Base-by-base conservation (phyloP, 2,797 vertebrate genomes). In the Gallirallus australis region DNA sequence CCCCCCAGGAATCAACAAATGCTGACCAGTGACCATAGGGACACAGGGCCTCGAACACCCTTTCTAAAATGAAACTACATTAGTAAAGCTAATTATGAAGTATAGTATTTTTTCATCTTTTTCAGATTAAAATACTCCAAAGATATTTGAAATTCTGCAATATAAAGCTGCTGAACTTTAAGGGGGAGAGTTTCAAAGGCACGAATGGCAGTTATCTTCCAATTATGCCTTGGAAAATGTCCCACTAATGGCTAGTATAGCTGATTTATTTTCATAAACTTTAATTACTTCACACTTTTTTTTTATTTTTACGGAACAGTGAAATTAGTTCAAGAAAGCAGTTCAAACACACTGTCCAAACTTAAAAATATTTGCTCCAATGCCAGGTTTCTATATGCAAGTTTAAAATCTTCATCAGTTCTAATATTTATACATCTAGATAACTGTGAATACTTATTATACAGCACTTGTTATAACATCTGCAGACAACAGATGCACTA, bases 211-310 rank as follows among this genome's bases (percentile, higher is more conserved):
- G 83, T 96, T 96, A 92, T 78, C 68, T 96, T 92, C 81, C 88
- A 96, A 90, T 95, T 96, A 94, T 60, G 83, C 57, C 89, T 85
- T 69, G 47, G 86, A 95, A 96, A 93, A 94, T 72, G 61, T 92
- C 82, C 94, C 90, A 65, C 88, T 94, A 90, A 95, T 89, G 83
- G 92, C 90, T 89, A 95, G 90, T 95, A 91, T 2, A 89, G 33
- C 48, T 95, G 96, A 96, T 95, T 94, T 96, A 94, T 93, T 95
- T 96, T 96, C 90, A 95, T 96, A 94, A 93, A 86, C 78, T 93
- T 96, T 94, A 96, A 97, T 95, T 96, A 96, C 83, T 89, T 93
- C 50, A 54, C 81, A 82, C 56, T 9, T 60, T 65, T 77, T 94
- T 63, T 45, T 45, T 45, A 45, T 45, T 45, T 45, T 35, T 40